These are phyloP conservation scores for Ceratosolen solmsi DNA, from an alignment of 1,140 invertebrate genomes.

Conservation along the genomic window DNA sequence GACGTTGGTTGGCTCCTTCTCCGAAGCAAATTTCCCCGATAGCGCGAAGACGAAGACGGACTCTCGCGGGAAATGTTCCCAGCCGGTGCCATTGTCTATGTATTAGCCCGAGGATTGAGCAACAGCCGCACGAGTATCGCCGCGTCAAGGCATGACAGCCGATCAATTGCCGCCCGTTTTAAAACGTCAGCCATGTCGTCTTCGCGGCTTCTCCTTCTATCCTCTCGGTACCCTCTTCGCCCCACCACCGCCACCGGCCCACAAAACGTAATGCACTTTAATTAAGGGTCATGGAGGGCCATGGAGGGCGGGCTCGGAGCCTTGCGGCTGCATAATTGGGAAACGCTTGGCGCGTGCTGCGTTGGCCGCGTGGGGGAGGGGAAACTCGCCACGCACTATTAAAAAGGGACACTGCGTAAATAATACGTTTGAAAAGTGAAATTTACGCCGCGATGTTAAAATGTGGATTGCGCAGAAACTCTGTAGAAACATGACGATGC, in stretches of 20 bases:
- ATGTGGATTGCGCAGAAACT: not conserved
- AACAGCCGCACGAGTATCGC: constrained; percentile 56
- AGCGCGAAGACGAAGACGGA: constrained; percentile 59
- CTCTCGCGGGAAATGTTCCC: constrained; percentile 70
- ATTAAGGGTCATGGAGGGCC: no score
- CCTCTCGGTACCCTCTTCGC: not conserved
- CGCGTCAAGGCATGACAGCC: constrained; percentile 53
- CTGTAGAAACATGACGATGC: not conserved
- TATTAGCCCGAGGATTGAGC: constrained; percentile 55
- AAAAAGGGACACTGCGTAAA: not conserved
- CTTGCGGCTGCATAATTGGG: no score
- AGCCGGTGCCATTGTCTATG: constrained; percentile 68
- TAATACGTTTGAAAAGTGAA: not conserved
- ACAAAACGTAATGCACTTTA: no score
- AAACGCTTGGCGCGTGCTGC: no score
- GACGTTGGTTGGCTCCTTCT: constrained; percentile 49
- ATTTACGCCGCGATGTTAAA: not conserved
- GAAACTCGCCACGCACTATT: no score
- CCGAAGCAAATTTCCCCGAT: constrained; percentile 60
- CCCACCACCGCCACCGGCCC: not conserved
- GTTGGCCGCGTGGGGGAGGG: no score
- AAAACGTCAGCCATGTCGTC: constrained; percentile 30
- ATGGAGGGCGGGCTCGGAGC: no score
- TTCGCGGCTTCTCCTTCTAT: not conserved
- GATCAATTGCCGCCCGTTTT: constrained; percentile 45